Conservation (phyloP, 1,140 invertebrate genomes). For the Aphidius ervi region DNA sequence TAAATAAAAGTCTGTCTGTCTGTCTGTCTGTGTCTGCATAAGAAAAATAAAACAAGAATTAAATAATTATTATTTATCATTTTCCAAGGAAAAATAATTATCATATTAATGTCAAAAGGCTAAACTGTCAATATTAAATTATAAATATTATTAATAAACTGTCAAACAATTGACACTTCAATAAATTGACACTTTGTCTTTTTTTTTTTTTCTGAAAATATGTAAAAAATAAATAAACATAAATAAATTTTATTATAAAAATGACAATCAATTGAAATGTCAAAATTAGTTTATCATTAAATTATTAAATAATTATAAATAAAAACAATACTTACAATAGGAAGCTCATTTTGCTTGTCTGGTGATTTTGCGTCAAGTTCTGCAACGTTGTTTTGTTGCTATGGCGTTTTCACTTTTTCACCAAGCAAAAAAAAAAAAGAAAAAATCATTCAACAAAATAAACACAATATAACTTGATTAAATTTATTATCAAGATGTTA, state of each 20-base stretch:
- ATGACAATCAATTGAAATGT: too few species aligned
- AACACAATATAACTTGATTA: not conserved
- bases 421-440: not conserved
- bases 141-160: not conserved
- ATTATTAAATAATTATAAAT: too few species aligned
- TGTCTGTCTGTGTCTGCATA: too few species aligned
- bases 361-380: constrained; percentile 17
- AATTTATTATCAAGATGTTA: not conserved
- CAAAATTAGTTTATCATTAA: too few species aligned
- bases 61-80: too few species aligned
- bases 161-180: not conserved
- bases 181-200: not conserved
- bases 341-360: constrained; percentile 24
- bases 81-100: too few species aligned
- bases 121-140: too few species aligned
- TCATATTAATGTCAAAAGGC: too few species aligned
- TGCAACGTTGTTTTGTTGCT: constrained; percentile 14
- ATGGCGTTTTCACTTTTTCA: constrained; percentile 10
- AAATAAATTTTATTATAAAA: not conserved
- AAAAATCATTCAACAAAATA: not conserved
- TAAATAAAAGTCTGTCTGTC: too few species aligned
- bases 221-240: not conserved
- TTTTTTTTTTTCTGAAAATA: not conserved
- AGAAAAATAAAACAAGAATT: too few species aligned
- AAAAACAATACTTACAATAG: constrained; percentile 22